Percentiles rank a stretch among this genome's conserved stretches.
These are phyloP conservation scores for Phrynosoma platyrhinos DNA, from an alignment of 2,113 vertebrate genomes.

Conservation along the genomic window DNA sequence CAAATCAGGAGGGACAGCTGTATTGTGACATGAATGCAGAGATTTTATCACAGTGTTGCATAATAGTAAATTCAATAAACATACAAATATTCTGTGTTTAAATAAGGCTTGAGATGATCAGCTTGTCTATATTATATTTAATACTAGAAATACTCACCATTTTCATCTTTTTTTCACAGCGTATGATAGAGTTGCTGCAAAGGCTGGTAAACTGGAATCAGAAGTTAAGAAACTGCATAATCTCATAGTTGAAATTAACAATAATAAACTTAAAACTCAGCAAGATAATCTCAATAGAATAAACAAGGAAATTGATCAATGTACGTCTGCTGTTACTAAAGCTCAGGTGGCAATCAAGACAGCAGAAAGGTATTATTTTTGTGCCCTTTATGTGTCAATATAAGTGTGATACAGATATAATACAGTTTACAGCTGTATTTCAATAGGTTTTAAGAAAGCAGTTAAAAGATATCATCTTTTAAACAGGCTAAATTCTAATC, in stretches of 20 bases:
- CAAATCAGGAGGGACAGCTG: too few relatives aligned
- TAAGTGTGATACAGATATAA: too few relatives aligned
- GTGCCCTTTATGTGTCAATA: background rate
- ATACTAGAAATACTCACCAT: background rate
- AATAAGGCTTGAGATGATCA: background rate
- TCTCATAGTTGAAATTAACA: conserved; percentile 92
- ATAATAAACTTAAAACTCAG: conserved; percentile 89
- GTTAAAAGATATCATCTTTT: background rate
- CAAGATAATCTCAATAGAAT: conserved; percentile 91
- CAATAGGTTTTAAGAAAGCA: background rate
- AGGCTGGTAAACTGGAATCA: conserved; percentile 85
- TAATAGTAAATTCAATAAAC: background rate
- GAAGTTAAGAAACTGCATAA: conserved; percentile 91
- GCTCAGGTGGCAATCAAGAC: conserved; percentile 93
- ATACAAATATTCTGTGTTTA: too few relatives aligned
- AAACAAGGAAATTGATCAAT: conserved; percentile 89
- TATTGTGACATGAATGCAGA: too few relatives aligned
- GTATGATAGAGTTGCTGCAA: conserved; percentile 80
- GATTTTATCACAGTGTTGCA: background rate
- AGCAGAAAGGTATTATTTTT: conserved; percentile 83
- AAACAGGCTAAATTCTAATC: background rate
- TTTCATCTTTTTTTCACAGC: conserved; percentile 74
- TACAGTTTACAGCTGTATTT: too few relatives aligned
- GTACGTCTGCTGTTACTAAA: conserved; percentile 88
- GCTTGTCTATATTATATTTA: background rate